These are phyloP conservation scores for Anolis sagrei DNA, from an alignment of 2,113 vertebrate species.

Conservation along the genomic window DNA sequence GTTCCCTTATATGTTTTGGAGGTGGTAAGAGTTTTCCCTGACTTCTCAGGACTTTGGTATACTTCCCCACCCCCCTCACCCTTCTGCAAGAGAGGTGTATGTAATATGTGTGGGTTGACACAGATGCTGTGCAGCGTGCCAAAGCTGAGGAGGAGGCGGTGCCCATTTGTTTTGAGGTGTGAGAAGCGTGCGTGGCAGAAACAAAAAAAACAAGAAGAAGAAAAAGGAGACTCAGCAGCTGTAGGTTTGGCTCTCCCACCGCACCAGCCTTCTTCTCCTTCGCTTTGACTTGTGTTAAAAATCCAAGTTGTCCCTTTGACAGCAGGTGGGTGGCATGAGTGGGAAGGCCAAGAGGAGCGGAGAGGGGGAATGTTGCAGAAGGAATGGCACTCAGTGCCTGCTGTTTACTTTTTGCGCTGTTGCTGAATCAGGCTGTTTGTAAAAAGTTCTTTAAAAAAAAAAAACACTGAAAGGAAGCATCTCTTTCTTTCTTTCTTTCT, in stretches of 20 bases:
- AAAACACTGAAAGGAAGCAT: slow-evolving; percentile 48
- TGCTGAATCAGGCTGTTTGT: slow-evolving; percentile 38
- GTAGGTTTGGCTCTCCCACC: not conserved
- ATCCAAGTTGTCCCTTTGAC: not conserved
- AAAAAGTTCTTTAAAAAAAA: not conserved
- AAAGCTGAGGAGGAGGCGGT: not conserved
- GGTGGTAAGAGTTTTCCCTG: not conserved
- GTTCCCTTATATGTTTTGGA: too few species aligned
- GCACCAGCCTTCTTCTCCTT: too few species aligned
- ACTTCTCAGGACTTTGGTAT: not conserved
- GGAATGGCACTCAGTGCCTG: not conserved
- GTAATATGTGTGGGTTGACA: not conserved
- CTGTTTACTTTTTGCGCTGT: not conserved
- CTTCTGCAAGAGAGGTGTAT: not conserved
- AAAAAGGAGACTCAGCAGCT: not conserved
- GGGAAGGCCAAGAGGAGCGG: not conserved
- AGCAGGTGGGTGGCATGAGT: not conserved
- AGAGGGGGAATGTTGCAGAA: not conserved
- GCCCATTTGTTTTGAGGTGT: not conserved
- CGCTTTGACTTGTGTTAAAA: not conserved
- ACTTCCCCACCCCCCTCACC: not conserved
- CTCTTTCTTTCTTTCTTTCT: not conserved
- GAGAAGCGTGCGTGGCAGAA: not conserved
- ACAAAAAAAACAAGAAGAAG: too few species aligned
- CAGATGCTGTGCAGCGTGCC: not conserved